A percentile compares a stretch with the other conserved stretches of the same genome.
Evolutionary conservation across 64 coral and sea anemone genomes (phyloP).

Genomic region (Catalaphyllia jardinei): DNA sequence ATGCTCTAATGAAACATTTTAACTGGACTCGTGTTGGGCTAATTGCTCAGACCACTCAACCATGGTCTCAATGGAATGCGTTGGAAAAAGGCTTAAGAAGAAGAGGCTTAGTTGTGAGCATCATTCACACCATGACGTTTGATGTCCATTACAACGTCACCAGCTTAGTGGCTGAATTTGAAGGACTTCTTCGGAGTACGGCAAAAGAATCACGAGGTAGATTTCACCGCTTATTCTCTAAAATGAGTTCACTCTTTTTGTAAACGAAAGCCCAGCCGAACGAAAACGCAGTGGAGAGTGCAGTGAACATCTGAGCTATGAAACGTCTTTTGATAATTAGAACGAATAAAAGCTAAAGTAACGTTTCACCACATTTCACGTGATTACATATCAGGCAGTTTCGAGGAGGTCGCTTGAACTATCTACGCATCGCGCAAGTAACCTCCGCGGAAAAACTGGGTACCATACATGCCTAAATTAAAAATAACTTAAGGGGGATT

Average conservation of each 20-base stretch:
- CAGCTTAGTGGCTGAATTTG: background rate
- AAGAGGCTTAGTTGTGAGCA: background rate
- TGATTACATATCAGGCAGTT: too few species aligned
- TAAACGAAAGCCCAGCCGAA: too few species aligned
- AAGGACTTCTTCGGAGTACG: background rate
- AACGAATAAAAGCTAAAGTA: too few species aligned
- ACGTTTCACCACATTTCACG: too few species aligned
- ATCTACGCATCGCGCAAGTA: too few species aligned
- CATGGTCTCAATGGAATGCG: conserved; percentile 16
- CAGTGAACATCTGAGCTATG: too few species aligned
- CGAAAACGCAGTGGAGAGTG: too few species aligned
- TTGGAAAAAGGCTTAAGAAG: conserved; percentile 4
- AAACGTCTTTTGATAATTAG: too few species aligned
- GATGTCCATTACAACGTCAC: background rate
- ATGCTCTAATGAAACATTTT: conserved; percentile 38
- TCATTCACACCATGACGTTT: background rate
- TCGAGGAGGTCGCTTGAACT: too few species aligned
- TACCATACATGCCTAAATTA: background rate
- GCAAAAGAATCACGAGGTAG: conserved; percentile 14
- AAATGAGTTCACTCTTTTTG: background rate
- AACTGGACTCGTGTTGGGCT: conserved; percentile 53
- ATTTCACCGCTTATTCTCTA: background rate
- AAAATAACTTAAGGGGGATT: too few species aligned
- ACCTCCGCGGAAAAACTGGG: background rate
- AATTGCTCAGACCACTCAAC: conserved; percentile 20